Evolutionary conservation across 1,140 invertebrate genomes (phyloP), one percentile per base, ranked within the genome.

Genomic region (Phortica variegata): DNA sequence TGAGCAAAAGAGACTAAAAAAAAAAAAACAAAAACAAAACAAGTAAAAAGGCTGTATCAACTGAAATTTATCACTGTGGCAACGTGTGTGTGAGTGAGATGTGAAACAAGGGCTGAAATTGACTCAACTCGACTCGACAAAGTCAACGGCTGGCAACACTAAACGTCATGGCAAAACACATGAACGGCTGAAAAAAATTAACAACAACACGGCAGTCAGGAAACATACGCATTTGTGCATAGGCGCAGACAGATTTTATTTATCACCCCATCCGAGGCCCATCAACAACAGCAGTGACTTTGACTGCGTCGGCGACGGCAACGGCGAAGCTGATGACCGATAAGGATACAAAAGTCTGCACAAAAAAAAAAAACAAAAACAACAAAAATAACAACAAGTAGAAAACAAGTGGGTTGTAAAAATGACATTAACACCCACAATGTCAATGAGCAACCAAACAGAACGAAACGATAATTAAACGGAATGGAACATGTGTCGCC

Each of bases 211-310:
- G 4, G n/a, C 32, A 34, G 13, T 15, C 4, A 34, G 43, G 37
- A 46, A 39, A 32, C 37, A 54, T 37, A 36, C 32, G 32, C 44
- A 29, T 47, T 36, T 47, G 47, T 52, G 58, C 59, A 66, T 66
- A 66, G 63, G 63, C 63, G 63, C 63, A 66, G 63, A 66, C 63
- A 66, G 63, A 68, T 66, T 66, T 66, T 66, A 66, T 66, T 66
- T 66, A 66, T 66, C 32, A 34, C 9, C 32, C 5, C 62, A 63
- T 63, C 62, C 50, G 44, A 19, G n/a, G 6, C 17, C 33, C 13
- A 31, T 47, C 23, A 31, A n/a, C 3, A 17, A 2, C 45, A 52
- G 32, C 31, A 18, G 42, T 26, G 34, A 26, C 8, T 13, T 17
- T 18, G 41, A 12, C 9, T 12, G n/a, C 4, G 37, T 16, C 9